These are phyloP conservation scores for Platyscapa corneri DNA, from an alignment of 1,140 invertebrate genomes.

Conservation along the genomic window DNA sequence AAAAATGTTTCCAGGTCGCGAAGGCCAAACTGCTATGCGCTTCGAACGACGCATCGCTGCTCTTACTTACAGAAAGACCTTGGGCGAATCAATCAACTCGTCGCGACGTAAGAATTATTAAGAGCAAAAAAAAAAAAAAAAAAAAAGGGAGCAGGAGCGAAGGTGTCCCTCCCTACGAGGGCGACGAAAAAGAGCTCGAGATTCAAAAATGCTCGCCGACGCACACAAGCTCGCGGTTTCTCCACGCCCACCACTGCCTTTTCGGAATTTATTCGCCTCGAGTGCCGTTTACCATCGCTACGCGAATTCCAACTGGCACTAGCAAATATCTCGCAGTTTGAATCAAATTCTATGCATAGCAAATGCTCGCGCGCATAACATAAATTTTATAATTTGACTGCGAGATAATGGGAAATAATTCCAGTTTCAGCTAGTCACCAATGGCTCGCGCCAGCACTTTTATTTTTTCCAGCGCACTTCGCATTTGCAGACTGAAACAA, in stretches of 20 bases:
- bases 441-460: background rate
- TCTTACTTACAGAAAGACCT: too few relatives aligned
- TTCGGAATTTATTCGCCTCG: background rate
- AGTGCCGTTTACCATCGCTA: background rate
- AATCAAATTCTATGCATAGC: background rate
- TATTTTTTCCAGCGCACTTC: background rate
- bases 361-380: background rate
- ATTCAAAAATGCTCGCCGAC: background rate
- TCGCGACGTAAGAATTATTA: background rate
- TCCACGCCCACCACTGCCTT: background rate
- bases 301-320: background rate
- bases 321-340: background rate
- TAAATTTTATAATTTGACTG: conserved; percentile 15
- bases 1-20: too few relatives aligned
- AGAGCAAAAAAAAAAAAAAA: too few relatives aligned
- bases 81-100: too few relatives aligned
- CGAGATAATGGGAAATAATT: background rate
- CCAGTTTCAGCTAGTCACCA: background rate
- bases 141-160: too few relatives aligned
- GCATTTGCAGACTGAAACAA: background rate
- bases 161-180: background rate
- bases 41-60: too few relatives aligned
- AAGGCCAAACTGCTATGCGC: too few relatives aligned
- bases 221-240: background rate
- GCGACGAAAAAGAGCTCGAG: background rate